Percentiles rank a stretch among this genome's conserved stretches.
phyloP scores from a whole-genome alignment of 2,113 vertebrate species.

The Plecturocebus donacophilus region DNA sequence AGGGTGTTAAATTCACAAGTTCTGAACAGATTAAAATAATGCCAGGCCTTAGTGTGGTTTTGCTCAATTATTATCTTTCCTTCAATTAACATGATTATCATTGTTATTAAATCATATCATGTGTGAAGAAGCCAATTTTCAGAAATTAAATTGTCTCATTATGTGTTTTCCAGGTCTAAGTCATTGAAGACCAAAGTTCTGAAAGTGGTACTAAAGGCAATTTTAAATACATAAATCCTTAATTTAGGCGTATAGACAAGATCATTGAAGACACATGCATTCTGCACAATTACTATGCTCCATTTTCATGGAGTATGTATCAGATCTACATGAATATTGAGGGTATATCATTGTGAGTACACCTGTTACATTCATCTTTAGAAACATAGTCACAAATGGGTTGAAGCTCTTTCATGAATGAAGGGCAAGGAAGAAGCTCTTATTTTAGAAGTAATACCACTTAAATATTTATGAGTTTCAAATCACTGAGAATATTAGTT shows the following conservation, averaged over 20 bases:
- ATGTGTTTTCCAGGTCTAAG: conserved; percentile 51
- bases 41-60: background rate
- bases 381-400: conserved; percentile 69
- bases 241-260: background rate
- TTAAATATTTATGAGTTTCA: conserved; percentile 84
- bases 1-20: background rate
- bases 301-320: background rate
- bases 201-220: conserved; percentile 4
- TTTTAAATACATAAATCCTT: background rate
- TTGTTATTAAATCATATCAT: conserved; percentile 64
- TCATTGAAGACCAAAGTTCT: background rate
- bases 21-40: conserved; percentile 34
- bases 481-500: conserved; percentile 74
- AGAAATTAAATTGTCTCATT: conserved; percentile 69
- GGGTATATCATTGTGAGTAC: background rate
- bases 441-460: conserved; percentile 71
- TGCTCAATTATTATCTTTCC: conserved; percentile 47
- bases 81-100: conserved; percentile 52
- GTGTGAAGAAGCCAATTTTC: conserved; percentile 71
- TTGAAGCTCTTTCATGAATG: conserved; percentile 65
- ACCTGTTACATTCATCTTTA: background rate
- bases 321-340: background rate
- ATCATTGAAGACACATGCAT: background rate
- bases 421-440: conserved; percentile 71
- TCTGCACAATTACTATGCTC: background rate